phyloP scores from a whole-genome alignment of 2,113 vertebrate genomes.

The Barbus barbus region DNA sequence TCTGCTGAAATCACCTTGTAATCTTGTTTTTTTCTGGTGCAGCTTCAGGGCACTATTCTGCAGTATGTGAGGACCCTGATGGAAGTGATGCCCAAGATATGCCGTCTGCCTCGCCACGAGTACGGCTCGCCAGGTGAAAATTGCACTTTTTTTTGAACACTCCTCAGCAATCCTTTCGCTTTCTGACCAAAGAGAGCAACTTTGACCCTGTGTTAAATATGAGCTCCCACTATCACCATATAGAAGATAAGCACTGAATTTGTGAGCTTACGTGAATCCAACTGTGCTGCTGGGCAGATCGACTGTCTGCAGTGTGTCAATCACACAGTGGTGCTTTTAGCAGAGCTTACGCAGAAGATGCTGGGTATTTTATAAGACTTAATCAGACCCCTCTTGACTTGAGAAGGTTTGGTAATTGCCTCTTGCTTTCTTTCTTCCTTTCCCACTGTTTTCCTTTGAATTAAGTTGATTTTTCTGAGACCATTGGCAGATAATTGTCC shows the following conservation, averaged over 20 bases:
- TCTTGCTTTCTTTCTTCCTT: background rate
- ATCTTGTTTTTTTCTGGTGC: background rate
- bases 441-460: background rate
- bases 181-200: background rate
- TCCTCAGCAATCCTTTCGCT: background rate
- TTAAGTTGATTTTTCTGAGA: background rate
- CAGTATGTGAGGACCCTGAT: conserved; percentile 89
- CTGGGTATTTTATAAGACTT: conserved; percentile 5
- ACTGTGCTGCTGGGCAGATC: background rate
- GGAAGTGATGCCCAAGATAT: conserved; percentile 93
- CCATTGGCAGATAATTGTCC: background rate
- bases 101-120: conserved; percentile 85
- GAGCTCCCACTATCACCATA: background rate
- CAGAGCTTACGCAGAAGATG: background rate
- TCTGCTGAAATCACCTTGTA: background rate
- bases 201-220: conserved; percentile 15
- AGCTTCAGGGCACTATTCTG: conserved; percentile 88
- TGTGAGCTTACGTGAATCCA: background rate
- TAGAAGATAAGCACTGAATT: background rate
- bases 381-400: conserved; percentile 18
- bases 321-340: conserved; percentile 2
- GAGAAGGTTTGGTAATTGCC: conserved; percentile 23
- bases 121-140: conserved; percentile 86
- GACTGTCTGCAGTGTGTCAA: background rate
- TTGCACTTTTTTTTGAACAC: background rate